Base-by-base conservation (phyloP, 2,888 invertebrate species). In the Heliconius erato region DNA sequence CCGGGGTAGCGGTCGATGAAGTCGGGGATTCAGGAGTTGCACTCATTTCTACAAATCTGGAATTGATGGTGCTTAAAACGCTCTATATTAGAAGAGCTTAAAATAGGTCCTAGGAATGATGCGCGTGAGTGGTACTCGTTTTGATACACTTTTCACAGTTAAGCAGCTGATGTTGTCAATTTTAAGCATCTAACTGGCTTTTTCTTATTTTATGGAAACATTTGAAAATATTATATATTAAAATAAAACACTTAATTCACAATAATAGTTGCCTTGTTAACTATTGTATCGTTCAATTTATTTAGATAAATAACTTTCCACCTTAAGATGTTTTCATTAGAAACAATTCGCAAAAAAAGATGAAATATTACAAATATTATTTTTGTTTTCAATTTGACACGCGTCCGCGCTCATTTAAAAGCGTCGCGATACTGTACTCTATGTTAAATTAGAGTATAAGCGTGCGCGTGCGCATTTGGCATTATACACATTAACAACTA, bases 1-100 rank as follows among this genome's bases (percentile, higher is more conserved):
- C 93, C 0, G 92, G 88, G 0, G 91, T 90, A 0, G 87, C 90
- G 2, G 87, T 90, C 3, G 88, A 86, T 3, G 92, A 88, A 5
- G 91, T 89, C 4, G 92, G 88, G 2, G 91, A 89, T 5, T 92
- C 92, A 4, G 89, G 87, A 40, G 85, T 84, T 0, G 87, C 84
- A 7, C 88, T 85, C 90, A 90, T 89, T 82, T 86, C 40, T 12
- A 4, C 35, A 14, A 3, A 32, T 40, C 16, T 76, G 40, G 14
- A 0, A n/a, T 35, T 35, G 35, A 40, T 16, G 26, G 9, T 35
- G 14, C 7, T 40, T 35, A 9, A 35, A 4, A 76, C n/a, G 28
- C 14, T 76, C 59, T 63, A 63, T 76, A 63, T 63, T 63, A 16
- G 28, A 49, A 67, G 6, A 67, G 67, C 28, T 54, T 49, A 59